A percentile compares a stretch with the other conserved stretches of the same genome.
phyloP scores from a whole-genome alignment of 2,797 vertebrate genomes.

The Acropternis orthonyx region DNA sequence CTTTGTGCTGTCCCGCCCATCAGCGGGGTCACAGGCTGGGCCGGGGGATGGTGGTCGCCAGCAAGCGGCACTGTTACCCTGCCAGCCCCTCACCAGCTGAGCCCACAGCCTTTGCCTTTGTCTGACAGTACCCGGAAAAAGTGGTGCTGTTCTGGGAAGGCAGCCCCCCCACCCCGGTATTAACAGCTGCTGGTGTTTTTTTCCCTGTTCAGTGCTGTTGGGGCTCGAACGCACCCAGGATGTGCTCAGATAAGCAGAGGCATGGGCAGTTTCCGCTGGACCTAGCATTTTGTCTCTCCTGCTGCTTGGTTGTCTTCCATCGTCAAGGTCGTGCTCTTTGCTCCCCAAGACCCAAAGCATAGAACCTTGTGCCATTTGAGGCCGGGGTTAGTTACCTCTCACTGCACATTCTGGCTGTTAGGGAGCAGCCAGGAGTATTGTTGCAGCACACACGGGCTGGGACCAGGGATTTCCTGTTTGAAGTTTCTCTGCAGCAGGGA shows the following conservation, averaged over 20 bases:
- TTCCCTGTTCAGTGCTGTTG: neutral
- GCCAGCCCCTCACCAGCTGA: neutral
- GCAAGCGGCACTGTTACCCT: conserved; percentile 4
- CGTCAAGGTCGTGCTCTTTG: neutral
- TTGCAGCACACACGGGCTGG: neutral
- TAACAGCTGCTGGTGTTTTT: neutral
- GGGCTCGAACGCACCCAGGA: neutral
- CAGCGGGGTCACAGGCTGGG: neutral
- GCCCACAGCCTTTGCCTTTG: neutral
- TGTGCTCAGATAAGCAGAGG: neutral
- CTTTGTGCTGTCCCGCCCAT: neutral
- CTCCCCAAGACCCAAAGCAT: neutral
- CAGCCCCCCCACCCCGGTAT: neutral
- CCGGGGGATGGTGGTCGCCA: neutral
- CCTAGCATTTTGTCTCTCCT: neutral
- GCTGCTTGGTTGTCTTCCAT: neutral
- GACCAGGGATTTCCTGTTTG: neutral
- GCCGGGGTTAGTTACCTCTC: neutral
- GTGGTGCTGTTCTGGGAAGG: neutral
- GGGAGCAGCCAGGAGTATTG: neutral
- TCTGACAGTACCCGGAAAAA: neutral
- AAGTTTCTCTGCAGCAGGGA: neutral
- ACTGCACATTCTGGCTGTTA: neutral
- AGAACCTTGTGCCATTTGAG: neutral
- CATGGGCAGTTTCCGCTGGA: neutral